Conservation (phyloP, 2,113 vertebrate genomes). For the Coracopsis vasa region DNA sequence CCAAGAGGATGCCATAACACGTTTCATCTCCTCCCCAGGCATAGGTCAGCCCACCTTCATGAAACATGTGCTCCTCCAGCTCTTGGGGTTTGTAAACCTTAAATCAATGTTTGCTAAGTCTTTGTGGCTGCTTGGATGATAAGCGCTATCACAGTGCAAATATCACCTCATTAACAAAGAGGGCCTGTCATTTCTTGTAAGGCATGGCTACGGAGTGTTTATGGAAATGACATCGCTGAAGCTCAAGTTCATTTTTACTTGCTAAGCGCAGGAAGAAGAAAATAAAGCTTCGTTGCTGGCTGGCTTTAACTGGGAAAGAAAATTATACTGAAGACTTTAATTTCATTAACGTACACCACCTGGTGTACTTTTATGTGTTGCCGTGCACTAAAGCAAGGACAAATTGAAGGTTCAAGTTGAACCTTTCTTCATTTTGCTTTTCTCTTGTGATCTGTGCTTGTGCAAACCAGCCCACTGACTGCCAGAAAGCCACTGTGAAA, state of each 20-base stretch:
- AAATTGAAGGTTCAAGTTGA: background rate
- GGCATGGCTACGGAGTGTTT: background rate
- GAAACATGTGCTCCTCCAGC: background rate
- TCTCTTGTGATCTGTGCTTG: background rate
- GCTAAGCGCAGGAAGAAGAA: background rate
- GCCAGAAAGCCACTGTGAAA: background rate
- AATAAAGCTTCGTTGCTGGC: background rate
- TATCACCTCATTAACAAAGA: constrained; percentile 29
- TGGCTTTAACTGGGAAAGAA: constrained; percentile 7
- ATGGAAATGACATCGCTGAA: background rate
- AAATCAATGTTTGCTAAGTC: constrained; percentile 31
- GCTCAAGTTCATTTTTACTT: background rate
- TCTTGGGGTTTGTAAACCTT: constrained; percentile 12
- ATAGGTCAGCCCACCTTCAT: background rate
- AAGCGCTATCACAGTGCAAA: background rate
- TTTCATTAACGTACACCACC: background rate
- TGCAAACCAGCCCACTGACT: background rate
- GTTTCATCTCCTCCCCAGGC: accelerated
- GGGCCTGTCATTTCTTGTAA: background rate
- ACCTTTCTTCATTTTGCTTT: background rate
- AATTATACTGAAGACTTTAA: background rate
- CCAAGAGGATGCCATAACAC: background rate
- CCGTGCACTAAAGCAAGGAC: background rate
- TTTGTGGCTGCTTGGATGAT: background rate
- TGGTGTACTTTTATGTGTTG: background rate